Conservation (phyloP, 2,888 invertebrate species). For the Noctuana brunneofusca region DNA sequence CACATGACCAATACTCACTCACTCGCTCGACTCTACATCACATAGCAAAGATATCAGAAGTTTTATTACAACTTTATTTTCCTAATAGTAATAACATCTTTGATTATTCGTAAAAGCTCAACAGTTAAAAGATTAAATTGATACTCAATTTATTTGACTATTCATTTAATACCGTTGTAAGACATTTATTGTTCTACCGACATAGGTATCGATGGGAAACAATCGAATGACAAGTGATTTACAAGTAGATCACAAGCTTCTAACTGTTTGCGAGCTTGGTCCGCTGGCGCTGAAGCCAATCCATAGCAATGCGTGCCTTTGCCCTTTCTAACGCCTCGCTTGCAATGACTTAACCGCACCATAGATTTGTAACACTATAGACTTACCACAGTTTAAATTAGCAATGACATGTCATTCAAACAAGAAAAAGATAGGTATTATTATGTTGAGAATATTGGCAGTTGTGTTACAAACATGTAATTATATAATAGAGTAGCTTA, state of each 20-base stretch:
- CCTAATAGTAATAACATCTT: too few species aligned
- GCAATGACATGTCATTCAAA: too few species aligned
- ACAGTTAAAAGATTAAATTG: too few species aligned
- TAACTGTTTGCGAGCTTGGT: conserved; percentile 28
- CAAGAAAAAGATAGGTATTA: too few species aligned
- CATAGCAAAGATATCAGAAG: too few species aligned
- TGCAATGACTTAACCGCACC: conserved; percentile 32
- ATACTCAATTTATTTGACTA: neutral
- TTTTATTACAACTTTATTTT: too few species aligned
- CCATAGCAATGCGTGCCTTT: conserved; percentile 34
- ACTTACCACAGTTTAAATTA: neutral
- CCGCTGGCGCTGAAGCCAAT: conserved; percentile 29
- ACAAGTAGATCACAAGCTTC: conserved; percentile 33
- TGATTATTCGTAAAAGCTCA: too few species aligned
- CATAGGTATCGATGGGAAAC: conserved; percentile 3
- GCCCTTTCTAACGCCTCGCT: conserved; percentile 43
- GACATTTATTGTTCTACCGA: conserved; percentile 7
- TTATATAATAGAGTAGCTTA: too few species aligned
- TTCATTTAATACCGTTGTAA: neutral
- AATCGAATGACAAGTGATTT: conserved; percentile 15
- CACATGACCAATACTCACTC: too few species aligned
- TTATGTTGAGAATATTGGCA: too few species aligned
- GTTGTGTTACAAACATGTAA: too few species aligned
- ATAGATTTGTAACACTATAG: conserved; percentile 21
- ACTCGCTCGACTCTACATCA: too few species aligned